A percentile compares a stretch with the other conserved stretches of the same genome.
These are phyloP conservation scores for Acyrthosiphon pisum DNA, from an alignment of 1,140 invertebrate species.

Conservation along the genomic window DNA sequence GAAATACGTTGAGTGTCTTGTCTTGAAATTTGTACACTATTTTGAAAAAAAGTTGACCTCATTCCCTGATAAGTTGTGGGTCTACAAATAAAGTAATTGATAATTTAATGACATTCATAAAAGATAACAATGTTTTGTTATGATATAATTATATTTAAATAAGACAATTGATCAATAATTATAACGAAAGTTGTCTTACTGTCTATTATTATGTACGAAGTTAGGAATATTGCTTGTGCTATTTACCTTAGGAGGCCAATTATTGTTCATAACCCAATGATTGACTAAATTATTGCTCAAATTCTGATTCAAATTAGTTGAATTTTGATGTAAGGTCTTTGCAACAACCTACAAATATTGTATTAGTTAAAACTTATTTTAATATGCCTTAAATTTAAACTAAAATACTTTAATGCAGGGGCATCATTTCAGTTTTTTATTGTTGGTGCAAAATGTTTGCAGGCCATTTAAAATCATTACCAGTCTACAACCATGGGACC, in stretches of 20 bases:
- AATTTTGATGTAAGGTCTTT: background rate
- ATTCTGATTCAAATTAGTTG: background rate
- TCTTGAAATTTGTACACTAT: background rate
- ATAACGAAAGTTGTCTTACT: background rate
- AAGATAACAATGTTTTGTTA: background rate
- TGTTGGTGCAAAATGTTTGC: too few species aligned
- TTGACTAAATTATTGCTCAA: background rate
- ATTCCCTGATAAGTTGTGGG: background rate
- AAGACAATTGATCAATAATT: background rate
- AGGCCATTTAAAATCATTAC: too few species aligned
- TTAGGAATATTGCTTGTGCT: background rate
- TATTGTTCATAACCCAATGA: conserved; percentile 21
- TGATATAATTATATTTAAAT: background rate
- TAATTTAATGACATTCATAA: background rate
- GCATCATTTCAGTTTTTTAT: too few species aligned
- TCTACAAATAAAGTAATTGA: background rate
- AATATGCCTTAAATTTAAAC: too few species aligned
- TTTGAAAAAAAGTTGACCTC: background rate
- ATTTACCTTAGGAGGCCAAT: background rate
- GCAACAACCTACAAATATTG: background rate
- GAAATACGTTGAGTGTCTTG: background rate
- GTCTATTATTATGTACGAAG: background rate
- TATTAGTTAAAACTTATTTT: background rate
- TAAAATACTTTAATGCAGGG: too few species aligned
- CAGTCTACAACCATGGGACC: too few species aligned